Evolutionary conservation across 2,888 invertebrate species (phyloP).

Genomic region (Lamproptera curius): DNA sequence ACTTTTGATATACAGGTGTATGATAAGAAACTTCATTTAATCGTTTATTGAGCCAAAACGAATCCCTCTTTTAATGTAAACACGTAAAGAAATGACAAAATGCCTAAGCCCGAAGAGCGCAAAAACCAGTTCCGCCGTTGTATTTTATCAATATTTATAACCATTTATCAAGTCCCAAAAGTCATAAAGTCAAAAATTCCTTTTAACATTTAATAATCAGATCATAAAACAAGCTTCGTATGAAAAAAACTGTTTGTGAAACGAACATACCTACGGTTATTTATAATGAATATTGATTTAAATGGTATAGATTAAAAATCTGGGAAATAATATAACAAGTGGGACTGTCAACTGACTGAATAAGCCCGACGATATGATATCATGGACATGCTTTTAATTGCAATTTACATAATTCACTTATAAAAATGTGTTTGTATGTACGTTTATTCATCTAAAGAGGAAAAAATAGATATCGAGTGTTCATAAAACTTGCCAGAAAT

Average conservation of each 20-base stretch:
- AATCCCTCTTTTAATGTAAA: too few species aligned
- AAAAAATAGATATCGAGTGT: too few species aligned
- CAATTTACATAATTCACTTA: too few species aligned
- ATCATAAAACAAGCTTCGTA: slow-evolving; percentile 69
- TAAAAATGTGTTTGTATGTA: too few species aligned
- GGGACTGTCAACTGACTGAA: slow-evolving; percentile 51
- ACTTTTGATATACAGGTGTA: too few species aligned
- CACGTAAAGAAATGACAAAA: slow-evolving; percentile 5
- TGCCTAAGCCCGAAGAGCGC: neutral
- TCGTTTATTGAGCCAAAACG: too few species aligned
- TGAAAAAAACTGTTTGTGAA: slow-evolving; percentile 53
- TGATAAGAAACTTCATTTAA: too few species aligned
- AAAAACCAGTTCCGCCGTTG: slow-evolving; percentile 38
- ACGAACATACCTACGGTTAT: slow-evolving; percentile 72
- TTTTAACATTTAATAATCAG: slow-evolving; percentile 56
- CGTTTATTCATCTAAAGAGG: too few species aligned
- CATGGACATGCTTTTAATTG: slow-evolving; percentile 40
- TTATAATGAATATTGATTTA: slow-evolving; percentile 78
- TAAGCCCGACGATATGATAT: slow-evolving; percentile 29
- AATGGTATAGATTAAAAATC: slow-evolving; percentile 73
- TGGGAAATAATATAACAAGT: slow-evolving; percentile 74
- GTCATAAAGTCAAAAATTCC: slow-evolving; percentile 68
- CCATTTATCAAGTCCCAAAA: slow-evolving; percentile 59
- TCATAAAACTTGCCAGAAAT: too few species aligned
- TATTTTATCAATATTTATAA: slow-evolving; percentile 49